Evolutionary conservation across 2,888 invertebrate genomes (phyloP), one percentile per base, ranked within the genome.

Genomic region (Polydrusus cervinus): DNA sequence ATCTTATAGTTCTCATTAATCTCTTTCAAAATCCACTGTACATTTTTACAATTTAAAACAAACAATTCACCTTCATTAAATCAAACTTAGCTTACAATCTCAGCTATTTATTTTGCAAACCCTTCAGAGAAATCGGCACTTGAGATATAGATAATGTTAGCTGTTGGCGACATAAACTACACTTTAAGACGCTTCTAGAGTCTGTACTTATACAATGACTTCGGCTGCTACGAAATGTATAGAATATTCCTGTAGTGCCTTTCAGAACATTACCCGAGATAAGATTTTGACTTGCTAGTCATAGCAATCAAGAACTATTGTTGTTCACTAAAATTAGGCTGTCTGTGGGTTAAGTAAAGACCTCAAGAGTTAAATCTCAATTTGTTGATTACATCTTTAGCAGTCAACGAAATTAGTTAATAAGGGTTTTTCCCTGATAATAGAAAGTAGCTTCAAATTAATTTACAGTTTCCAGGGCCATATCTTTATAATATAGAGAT

Each of bases 241-340:
- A 53, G 53, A 30, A 51, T 14, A 70, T 70, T 60, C 51, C 38
- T 49, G 43, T 57, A 60, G 47, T 69, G 70, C 14, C 38, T 70
- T 61, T 49, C 30, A 60, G 16, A 45, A 45, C 38, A 25, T 67
- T 43, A 55, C 18, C 30, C 34, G 10, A 47, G 57, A 69, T 67
- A 60, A 34, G 57, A 38, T 38, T 40, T 69, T 30, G 40, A 25
- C 67, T 67, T 38, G 16, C 62, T 25, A 45, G 62, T 16, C 20
- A 25, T 60, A 14, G 25, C 60, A 69, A 69, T 69, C 49, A 60
- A 45, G 45, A 69, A 69, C 69, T 69, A 69, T 69, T 69, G 60
- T 69, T 61, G 61, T 61, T 51, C 61, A 61, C 13, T 70, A 57
- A 49, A 70, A 70, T 70, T 70, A 70, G 38, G 25, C 14, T 57